Conservation (phyloP, 2,797 vertebrate genomes). For the Hippocampus kuda region DNA sequence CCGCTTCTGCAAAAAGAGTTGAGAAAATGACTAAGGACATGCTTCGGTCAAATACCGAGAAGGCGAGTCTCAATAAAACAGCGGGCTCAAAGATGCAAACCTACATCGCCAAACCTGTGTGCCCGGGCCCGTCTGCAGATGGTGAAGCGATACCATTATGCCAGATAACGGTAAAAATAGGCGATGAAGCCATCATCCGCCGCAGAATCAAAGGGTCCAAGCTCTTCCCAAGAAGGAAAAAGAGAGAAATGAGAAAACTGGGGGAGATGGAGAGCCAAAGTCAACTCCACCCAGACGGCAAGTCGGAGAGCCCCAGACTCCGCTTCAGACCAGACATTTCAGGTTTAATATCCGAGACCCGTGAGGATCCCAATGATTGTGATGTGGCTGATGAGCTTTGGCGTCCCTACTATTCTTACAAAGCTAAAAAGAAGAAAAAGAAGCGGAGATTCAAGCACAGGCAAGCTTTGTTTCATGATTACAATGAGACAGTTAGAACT, state of each 20-base stretch:
- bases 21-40: constrained; percentile 71
- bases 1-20: constrained; percentile 67
- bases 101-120: constrained; percentile 93
- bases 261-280: constrained; percentile 43
- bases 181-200: constrained; percentile 91
- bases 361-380: constrained; percentile 82
- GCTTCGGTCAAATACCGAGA: constrained; percentile 57
- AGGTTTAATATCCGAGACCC: constrained; percentile 59
- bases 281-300: constrained; percentile 53
- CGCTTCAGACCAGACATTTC: constrained; percentile 54
- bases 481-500: constrained; percentile 38
- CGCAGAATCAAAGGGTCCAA: constrained; percentile 90
- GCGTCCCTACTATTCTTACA: constrained; percentile 97
- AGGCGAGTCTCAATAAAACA: constrained; percentile 55
- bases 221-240: constrained; percentile 77
- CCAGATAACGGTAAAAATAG: constrained; percentile 98
- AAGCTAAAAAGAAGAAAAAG: constrained; percentile 90
- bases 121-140: constrained; percentile 83
- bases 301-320: constrained; percentile 55
- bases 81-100: constrained; percentile 82
- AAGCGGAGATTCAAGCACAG: constrained; percentile 78
- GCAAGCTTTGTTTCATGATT: constrained; percentile 53
- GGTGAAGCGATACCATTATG: constrained; percentile 84
- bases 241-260: constrained; percentile 44
- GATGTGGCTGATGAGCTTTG: constrained; percentile 88